A percentile compares a stretch with the other conserved stretches of the same genome.
phyloP scores from a whole-genome alignment of 2,888 invertebrate species.

The Pollenia labialis region DNA sequence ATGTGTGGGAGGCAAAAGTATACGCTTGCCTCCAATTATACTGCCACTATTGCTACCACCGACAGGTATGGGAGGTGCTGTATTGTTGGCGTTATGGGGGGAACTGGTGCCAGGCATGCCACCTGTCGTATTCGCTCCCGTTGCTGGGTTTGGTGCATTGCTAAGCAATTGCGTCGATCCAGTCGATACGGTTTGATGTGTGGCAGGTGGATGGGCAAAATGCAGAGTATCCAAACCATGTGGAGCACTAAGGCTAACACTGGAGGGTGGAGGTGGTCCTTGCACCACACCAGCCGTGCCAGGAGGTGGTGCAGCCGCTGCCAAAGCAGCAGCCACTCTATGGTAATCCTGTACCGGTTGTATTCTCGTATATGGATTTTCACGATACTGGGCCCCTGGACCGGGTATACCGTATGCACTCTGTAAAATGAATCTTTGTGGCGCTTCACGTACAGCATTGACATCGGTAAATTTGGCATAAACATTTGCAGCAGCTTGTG shows the following conservation, averaged over 20 bases:
- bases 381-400: conserved; percentile 81
- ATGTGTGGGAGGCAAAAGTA: conserved; percentile 78
- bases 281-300: conserved; percentile 76
- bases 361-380: conserved; percentile 83
- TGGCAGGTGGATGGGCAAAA: conserved; percentile 88
- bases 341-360: conserved; percentile 81
- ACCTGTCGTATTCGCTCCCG: conserved; percentile 73
- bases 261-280: conserved; percentile 77
- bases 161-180: conserved; percentile 76
- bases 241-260: conserved; percentile 75
- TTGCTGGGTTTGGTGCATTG: conserved; percentile 69
- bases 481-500: conserved; percentile 80
- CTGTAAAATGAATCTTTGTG: conserved; percentile 83
- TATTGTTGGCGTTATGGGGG: conserved; percentile 74
- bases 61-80: conserved; percentile 50
- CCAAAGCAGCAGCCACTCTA: conserved; percentile 78
- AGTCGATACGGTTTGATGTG: conserved; percentile 80
- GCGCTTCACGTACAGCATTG: conserved; percentile 81
- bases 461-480: conserved; percentile 83
- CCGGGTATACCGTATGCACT: conserved; percentile 82
- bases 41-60: conserved; percentile 72
- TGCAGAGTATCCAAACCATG: conserved; percentile 82
- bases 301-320: conserved; percentile 76
- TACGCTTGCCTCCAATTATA: conserved; percentile 79
- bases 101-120: conserved; percentile 73